A percentile compares a stretch with the other conserved stretches of the same genome.
These are phyloP conservation scores for Standfussiana lucernea DNA, from an alignment of 2,888 invertebrate species.

Conservation along the genomic window DNA sequence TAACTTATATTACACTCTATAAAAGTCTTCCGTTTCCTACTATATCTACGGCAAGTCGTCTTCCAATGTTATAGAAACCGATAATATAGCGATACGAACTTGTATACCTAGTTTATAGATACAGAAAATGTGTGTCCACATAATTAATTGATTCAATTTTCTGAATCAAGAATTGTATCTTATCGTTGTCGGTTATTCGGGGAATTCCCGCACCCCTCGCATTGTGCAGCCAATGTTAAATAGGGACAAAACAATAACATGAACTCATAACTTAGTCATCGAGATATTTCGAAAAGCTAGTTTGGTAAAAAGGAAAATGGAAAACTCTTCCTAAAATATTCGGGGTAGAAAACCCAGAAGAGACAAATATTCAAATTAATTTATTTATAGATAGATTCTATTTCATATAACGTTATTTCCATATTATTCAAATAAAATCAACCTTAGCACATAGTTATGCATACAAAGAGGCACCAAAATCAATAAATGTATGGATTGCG, in stretches of 20 bases:
- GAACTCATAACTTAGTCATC: neutral
- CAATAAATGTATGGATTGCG: constrained; percentile 41
- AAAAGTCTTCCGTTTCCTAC: constrained; percentile 81
- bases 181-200: neutral
- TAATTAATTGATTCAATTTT: neutral
- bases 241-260: neutral
- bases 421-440: constrained; percentile 49
- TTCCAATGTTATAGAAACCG: constrained; percentile 68
- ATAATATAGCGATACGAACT: constrained; percentile 18
- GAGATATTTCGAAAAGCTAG: neutral
- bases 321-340: constrained; percentile 26
- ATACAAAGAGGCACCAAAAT: constrained; percentile 38
- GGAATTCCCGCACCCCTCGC: neutral
- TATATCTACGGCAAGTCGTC: constrained; percentile 72
- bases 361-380: constrained; percentile 45
- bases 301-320: constrained; percentile 6
- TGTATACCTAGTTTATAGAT: neutral
- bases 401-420: constrained; percentile 32
- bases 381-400: constrained; percentile 31
- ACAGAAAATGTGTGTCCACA: neutral
- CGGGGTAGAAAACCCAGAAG: constrained; percentile 4
- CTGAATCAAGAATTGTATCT: neutral
- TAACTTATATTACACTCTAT: constrained; percentile 85
- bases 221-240: neutral
- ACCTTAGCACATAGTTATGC: constrained; percentile 16